These are phyloP conservation scores for Silurus lanzhouensis DNA, from an alignment of 2,797 vertebrate species.

Conservation along the genomic window DNA sequence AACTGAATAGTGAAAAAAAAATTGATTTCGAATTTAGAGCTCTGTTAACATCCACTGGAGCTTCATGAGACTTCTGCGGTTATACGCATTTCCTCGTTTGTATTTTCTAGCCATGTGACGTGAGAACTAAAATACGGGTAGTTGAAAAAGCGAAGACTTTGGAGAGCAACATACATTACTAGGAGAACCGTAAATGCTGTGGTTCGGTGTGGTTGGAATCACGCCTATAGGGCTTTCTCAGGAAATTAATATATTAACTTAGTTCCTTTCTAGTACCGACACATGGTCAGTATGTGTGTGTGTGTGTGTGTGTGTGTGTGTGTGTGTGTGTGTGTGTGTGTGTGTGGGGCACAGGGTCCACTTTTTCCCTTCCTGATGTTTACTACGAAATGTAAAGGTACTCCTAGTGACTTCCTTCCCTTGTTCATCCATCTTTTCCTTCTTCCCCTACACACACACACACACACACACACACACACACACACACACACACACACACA, in stretches of 20 bases:
- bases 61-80: neutral
- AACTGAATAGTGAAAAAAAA: neutral
- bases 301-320: slow-evolving; percentile 13
- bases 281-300: slow-evolving; percentile 1
- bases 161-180: neutral
- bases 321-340: slow-evolving; percentile 29
- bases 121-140: neutral
- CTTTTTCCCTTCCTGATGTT: slow-evolving; percentile 69
- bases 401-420: slow-evolving; percentile 74
- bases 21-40: neutral
- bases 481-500: neutral
- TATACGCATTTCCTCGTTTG: neutral
- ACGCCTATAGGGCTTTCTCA: neutral
- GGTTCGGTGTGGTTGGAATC: neutral
- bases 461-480: neutral
- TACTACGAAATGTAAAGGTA: slow-evolving; percentile 73
- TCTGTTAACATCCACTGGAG: neutral
- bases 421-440: slow-evolving; percentile 48
- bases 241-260: neutral
- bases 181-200: neutral
- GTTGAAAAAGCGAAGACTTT: neutral
- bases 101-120: neutral
- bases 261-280: neutral
- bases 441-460: neutral
- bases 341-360: slow-evolving; percentile 57